phyloP scores from a whole-genome alignment of 2,797 vertebrate genomes.

The Mormyrus hasselquistii region DNA sequence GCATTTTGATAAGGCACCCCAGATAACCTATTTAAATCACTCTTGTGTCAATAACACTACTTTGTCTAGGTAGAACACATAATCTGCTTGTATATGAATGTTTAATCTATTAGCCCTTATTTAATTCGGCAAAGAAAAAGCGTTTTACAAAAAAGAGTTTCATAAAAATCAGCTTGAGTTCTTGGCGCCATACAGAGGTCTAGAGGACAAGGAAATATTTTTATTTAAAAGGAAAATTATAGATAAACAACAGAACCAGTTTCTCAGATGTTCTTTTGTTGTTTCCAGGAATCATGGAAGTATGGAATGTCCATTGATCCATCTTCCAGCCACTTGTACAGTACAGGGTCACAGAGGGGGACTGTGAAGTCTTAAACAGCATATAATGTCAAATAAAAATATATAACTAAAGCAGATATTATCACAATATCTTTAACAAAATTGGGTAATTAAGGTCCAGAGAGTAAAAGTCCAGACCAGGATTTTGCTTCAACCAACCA shows the following conservation, averaged over 20 bases:
- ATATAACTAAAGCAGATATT: not conserved
- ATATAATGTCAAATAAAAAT: not conserved
- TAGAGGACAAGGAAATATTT: not conserved
- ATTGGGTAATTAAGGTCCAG: not conserved
- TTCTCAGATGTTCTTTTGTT: not conserved
- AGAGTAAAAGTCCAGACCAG: not conserved
- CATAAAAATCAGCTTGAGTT: not conserved
- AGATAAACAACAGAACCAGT: not conserved
- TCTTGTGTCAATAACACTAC: not conserved
- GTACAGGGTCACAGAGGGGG: not conserved
- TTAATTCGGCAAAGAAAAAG: not conserved
- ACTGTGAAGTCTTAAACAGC: not conserved
- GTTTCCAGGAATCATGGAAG: not conserved
- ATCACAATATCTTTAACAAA: not conserved
- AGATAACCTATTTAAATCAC: not conserved
- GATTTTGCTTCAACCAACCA: not conserved
- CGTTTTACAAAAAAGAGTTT: not conserved
- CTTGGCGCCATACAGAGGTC: not conserved
- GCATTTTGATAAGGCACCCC: conserved; percentile 1
- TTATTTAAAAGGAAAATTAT: not conserved
- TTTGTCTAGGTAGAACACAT: not conserved
- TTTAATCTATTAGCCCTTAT: conserved; percentile 9
- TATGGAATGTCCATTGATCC: not conserved
- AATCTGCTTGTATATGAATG: not conserved
- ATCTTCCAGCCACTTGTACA: not conserved